Percentiles rank a stretch among this genome's conserved stretches.
Evolutionary conservation across 2,888 invertebrate species (phyloP).

Genomic region (Acronicta leporina): DNA sequence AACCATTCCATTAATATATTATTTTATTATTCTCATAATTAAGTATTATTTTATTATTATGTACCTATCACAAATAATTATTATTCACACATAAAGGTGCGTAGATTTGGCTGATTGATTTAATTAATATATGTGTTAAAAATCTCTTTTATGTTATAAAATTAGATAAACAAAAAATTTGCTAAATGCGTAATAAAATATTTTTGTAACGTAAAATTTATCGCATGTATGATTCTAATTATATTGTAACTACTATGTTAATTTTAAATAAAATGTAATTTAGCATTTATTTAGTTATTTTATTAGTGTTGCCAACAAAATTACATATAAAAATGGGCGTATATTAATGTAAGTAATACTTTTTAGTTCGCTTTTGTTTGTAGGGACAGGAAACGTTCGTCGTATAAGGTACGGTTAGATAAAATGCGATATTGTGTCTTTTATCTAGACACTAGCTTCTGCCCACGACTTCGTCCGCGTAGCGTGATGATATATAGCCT

Average conservation of each 20-base stretch:
- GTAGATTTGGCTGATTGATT: slow-evolving; percentile 49
- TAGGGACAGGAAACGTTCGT: slow-evolving; percentile 88
- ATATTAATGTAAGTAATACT: slow-evolving; percentile 78
- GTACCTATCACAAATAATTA: slow-evolving; percentile 44
- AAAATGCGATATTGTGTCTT: slow-evolving; percentile 49
- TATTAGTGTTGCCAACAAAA: slow-evolving; percentile 54
- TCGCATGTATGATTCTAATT: slow-evolving; percentile 80
- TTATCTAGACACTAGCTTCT: slow-evolving; percentile 59
- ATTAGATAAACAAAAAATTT: slow-evolving; percentile 52
- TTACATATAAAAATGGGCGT: slow-evolving; percentile 52
- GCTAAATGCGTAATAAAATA: slow-evolving; percentile 75
- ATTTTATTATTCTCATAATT: slow-evolving; percentile 57
- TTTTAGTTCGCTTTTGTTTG: slow-evolving; percentile 70
- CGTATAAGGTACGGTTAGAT: slow-evolving; percentile 73
- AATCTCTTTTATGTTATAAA: slow-evolving; percentile 47
- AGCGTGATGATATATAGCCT: too few relatives aligned
- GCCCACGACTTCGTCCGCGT: too few relatives aligned
- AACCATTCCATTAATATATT: slow-evolving; percentile 73
- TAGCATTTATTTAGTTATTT: slow-evolving; percentile 71
- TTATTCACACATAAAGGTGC: slow-evolving; percentile 40
- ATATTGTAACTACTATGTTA: slow-evolving; percentile 76
- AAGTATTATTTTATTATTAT: slow-evolving; percentile 56
- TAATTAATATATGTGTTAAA: slow-evolving; percentile 39
- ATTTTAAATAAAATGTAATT: slow-evolving; percentile 84
- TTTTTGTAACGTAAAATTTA: slow-evolving; percentile 86